Percentiles rank a stretch among this genome's conserved stretches.
phyloP scores from a whole-genome alignment of 2,113 vertebrate genomes.

The Tursiops truncatus region DNA sequence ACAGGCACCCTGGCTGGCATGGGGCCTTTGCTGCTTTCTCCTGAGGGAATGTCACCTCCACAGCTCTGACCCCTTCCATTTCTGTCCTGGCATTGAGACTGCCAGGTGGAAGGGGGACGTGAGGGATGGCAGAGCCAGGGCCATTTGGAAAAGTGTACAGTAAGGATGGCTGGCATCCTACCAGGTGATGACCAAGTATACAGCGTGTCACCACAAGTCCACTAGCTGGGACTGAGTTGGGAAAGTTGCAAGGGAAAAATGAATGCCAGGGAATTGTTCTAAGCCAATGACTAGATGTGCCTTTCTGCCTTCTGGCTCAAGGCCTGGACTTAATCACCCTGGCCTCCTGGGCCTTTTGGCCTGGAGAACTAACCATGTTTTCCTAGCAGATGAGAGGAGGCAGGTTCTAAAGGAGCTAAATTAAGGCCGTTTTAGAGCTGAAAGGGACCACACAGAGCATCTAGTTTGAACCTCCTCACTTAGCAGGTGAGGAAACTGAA shows the following conservation, averaged over 20 bases:
- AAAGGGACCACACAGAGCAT: neutral
- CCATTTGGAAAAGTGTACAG: neutral
- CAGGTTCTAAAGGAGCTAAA: neutral
- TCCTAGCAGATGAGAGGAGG: neutral
- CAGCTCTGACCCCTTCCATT: neutral
- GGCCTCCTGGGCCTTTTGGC: neutral
- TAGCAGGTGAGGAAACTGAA: neutral
- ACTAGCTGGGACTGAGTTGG: neutral
- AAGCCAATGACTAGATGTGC: neutral
- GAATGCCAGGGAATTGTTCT: neutral
- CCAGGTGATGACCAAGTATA: neutral
- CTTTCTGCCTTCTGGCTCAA: neutral
- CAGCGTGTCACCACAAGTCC: fast-evolving
- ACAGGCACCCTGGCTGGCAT: neutral
- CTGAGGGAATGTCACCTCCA: neutral
- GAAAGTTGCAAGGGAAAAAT: neutral
- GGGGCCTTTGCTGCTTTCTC: neutral
- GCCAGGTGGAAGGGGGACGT: too few species aligned
- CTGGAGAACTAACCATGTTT: neutral
- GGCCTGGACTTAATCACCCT: neutral
- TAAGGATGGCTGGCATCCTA: neutral
- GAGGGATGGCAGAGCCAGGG: neutral
- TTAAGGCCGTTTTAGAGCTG: neutral
- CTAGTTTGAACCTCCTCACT: neutral
- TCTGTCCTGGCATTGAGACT: neutral